Conservation (phyloP, 2,888 invertebrate species). For the Pachydiplax longipennis region DNA sequence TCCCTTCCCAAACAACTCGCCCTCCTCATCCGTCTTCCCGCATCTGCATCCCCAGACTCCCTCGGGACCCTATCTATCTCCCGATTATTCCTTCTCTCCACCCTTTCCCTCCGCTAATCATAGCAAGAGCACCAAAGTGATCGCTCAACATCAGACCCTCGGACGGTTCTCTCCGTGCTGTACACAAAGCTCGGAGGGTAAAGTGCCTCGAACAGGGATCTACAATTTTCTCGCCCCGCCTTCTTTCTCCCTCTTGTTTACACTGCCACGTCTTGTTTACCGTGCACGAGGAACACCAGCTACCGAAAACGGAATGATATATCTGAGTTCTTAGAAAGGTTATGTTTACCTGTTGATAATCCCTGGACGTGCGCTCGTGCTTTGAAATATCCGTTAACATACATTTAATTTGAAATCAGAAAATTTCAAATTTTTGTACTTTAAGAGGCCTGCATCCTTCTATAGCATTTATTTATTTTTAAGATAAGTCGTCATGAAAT, state of each 20-base stretch:
- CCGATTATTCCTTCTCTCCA: not conserved
- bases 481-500: too few species aligned
- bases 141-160: constrained; percentile 24
- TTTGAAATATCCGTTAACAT: too few species aligned
- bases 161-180: not conserved
- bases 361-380: too few species aligned
- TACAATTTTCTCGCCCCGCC: not conserved
- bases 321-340: not conserved
- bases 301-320: not conserved
- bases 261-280: not conserved
- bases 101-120: constrained; percentile 19
- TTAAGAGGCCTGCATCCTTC: too few species aligned
- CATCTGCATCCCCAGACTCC: not conserved
- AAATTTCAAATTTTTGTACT: too few species aligned
- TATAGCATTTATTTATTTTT: too few species aligned
- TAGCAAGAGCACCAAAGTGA: not conserved
- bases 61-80: not conserved
- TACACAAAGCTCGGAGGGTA: not conserved
- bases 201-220: not conserved
- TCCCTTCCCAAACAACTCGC: not conserved
- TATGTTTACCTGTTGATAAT: too few species aligned
- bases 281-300: not conserved
- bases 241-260: not conserved
- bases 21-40: not conserved
- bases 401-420: too few species aligned